Evolutionary conservation across 1,140 invertebrate species (phyloP), one percentile per base, ranked within the genome.

Genomic region (Oppia nitens): DNA sequence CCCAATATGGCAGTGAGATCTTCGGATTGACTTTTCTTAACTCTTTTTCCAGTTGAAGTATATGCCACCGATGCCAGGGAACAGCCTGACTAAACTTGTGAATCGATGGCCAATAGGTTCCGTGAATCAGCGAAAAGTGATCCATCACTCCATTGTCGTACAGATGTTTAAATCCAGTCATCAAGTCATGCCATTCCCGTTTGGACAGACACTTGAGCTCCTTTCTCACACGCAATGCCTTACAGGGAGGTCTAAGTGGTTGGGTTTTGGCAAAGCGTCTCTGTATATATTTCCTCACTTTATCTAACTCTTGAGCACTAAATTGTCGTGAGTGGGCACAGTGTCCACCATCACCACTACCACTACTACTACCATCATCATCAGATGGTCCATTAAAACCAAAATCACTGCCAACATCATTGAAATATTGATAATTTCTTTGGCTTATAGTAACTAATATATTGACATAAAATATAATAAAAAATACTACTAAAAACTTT

Each of bases 1-100:
- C 53, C 53, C 53, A 54, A 29, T 54, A 54, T 9, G 53, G 53
- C n/a, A 54, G 28, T 14, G 53, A 28, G 14, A 54, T 3, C 17
- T 9, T 29, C 21, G 53, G 53, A 14, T 54, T 54, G 24, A 54
- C 32, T n/a, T 27, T 21, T 40, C 24, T 21, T 23, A 54, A 28
- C 32, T 54, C 53, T 28, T 54, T 54, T 29, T 54, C 53, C 14
- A 54, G 29, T 28, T 9, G 2, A 28, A 3, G 21, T 11, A 54
- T 32, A 40, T 28, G 29, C 21, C 26, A 54, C 32, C 53, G 2
- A 29, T 54, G 53, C 53, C 53, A 54, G n/a, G 21, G 26, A 40
- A 54, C 17, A 40, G 32, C 32, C 17, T 40, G 6, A 40, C 6
- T 9, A 40, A 40, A 40, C 17, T 40, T 40, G 17, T 40, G 32